Percentiles rank a stretch among this genome's conserved stretches.
These are phyloP conservation scores for Eurytoma californica DNA, from an alignment of 2,888 invertebrate species.

Conservation along the genomic window DNA sequence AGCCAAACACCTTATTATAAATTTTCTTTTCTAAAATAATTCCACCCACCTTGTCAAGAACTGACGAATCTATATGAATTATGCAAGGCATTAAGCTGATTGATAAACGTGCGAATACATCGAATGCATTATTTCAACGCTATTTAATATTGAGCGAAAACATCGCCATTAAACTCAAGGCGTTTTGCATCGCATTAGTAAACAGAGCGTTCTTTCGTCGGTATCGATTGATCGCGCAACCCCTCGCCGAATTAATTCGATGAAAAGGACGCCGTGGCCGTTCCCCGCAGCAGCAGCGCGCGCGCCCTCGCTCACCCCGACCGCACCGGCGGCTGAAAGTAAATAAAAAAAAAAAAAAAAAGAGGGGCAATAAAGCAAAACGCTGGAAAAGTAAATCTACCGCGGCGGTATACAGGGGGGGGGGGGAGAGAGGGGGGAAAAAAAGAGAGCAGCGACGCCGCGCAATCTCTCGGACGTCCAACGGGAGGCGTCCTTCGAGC, in stretches of 20 bases:
- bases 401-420: neutral
- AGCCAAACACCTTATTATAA: too few relatives aligned
- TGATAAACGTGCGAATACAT: too few relatives aligned
- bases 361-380: constrained; percentile 3
- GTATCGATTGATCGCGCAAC: neutral
- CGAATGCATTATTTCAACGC: too few relatives aligned
- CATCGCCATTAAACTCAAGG: too few relatives aligned
- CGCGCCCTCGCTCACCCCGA: neutral
- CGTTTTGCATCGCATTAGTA: too few relatives aligned
- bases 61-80: too few relatives aligned
- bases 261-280: neutral
- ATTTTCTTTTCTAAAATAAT: too few relatives aligned
- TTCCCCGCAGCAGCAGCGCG: neutral
- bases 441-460: neutral
- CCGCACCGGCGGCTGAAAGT: neutral
- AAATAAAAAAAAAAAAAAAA: neutral
- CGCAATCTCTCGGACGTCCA: neutral
- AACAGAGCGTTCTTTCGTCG: neutral
- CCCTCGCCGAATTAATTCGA: constrained; percentile 4
- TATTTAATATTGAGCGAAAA: too few relatives aligned
- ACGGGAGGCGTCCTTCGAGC: neutral
- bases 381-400: neutral
- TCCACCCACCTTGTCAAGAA: too few relatives aligned
- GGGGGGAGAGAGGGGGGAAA: neutral
- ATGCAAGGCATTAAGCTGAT: too few relatives aligned